Evolutionary conservation across 1,140 invertebrate genomes (phyloP), one percentile per base, ranked within the genome.

Genomic region (Drosophila kanapiae): DNA sequence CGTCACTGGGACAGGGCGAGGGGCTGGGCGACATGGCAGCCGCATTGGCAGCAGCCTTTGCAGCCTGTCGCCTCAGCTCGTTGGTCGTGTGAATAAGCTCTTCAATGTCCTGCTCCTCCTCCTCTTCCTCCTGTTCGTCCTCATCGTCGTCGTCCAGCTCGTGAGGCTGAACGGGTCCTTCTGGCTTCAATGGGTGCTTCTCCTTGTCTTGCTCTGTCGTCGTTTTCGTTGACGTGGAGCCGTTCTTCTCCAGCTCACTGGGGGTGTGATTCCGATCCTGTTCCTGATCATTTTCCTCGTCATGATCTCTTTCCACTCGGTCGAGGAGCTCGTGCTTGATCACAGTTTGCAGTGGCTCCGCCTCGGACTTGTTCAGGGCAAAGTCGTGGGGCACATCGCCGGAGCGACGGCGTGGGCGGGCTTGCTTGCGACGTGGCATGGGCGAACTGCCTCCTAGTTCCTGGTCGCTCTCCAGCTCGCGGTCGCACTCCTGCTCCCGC

Each of bases 341-440:
- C 87, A 92, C 91, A 84, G 91, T 90, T 75, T 90, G 83, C 43
- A 91, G 53, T 27, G 80, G 40, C 43, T 84, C 77, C 35, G 78
- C 38, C 11, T 91, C 83, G 5, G 82, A 48, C 18, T 91, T 86
- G 54, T 47, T 79, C 1, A 86, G 71, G 54, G 74, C 78, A 72
- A 90, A 90, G 71, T 90, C 95, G 6, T 95, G 94, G 3, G 95
- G 93, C 72, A 94, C 92, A 78, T 97, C 97, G 1, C 96, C 96
- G 0, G 97, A 97, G 78, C 97, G 94, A 75, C 97, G 94, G 23
- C 97, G 92, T 3, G 97, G 97, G 13, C 97, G 93, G 2, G 97
- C 97, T 93, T 97, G 96, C 82, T 97, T 97, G 38, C 97, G 93
- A 33, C 96, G 93, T 1, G 96, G 96, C 81, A 96, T 94, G 0